Evolutionary conservation across 2,888 invertebrate genomes (phyloP).

Genomic region (Ectemnius continuus): DNA sequence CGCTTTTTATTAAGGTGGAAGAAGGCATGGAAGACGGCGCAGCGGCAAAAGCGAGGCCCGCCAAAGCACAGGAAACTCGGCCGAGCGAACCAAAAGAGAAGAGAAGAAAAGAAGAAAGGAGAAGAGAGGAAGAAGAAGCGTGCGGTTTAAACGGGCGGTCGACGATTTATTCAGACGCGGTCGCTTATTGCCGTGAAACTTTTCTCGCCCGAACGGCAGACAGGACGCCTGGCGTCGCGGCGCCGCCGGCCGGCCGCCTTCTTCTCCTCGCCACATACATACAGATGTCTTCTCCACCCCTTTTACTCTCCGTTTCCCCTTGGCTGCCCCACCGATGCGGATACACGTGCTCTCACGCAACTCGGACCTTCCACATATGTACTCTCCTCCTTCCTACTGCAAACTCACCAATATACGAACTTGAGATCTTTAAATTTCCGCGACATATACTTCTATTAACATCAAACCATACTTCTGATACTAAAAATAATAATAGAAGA

Average conservation of each 20-base stretch:
- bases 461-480: too few species aligned
- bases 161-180: slow-evolving; percentile 66
- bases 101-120: not conserved
- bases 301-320: slow-evolving; percentile 21
- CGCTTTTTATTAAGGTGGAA: slow-evolving; percentile 12
- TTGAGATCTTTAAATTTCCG: too few species aligned
- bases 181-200: slow-evolving; percentile 68
- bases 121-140: slow-evolving; percentile 22
- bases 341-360: too few species aligned
- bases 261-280: not conserved
- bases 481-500: too few species aligned
- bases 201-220: slow-evolving; percentile 60
- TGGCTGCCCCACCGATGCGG: too few species aligned
- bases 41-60: not conserved
- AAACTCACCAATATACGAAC: too few species aligned
- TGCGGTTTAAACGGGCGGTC: slow-evolving; percentile 57
- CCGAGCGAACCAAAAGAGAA: not conserved
- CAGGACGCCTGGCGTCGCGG: slow-evolving; percentile 66
- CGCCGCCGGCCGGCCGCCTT: slow-evolving; percentile 48
- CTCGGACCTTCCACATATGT: too few species aligned
- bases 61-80: not conserved
- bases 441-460: too few species aligned
- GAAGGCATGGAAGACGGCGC: slow-evolving; percentile 1
- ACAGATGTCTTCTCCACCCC: not conserved
- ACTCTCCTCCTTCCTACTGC: too few species aligned